Evolutionary conservation across 2,113 vertebrate genomes (phyloP), one percentile per base, ranked within the genome.

Genomic region (Pachyramphus minor): DNA sequence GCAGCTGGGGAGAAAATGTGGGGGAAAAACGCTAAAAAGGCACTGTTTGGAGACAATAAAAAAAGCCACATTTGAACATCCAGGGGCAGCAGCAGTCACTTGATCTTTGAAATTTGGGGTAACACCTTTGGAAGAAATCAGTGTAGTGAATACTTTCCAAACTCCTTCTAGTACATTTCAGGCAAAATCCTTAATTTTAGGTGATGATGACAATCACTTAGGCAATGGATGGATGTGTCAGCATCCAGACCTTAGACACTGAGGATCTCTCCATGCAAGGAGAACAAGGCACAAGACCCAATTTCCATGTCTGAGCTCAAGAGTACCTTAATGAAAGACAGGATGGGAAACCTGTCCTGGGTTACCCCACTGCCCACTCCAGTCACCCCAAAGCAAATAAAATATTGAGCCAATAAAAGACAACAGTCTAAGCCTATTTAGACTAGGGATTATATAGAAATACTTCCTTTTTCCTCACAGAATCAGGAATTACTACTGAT

Each of bases 121-220:
- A 87, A 71, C 7, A 25, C 6, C 6, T 73, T 49, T 45, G 24
- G 49, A 44, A 76, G 69, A 56, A 27, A 50, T 33, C 33, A 52
- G 13, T 11, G 15, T 10, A 24, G 23, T 16, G 22, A 69, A 78
- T 30, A 53, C 16, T 69, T 78, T 41, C 16, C 17, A 58, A 91
- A 35, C 21, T 86, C 35, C 13, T 84, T 9, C 42, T 35, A 39
- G 55, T 6, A 23, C 21, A 42, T 53, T 60, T 68, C 49, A 78
- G 20, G 37, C 25, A 39, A 86, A 78, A 28, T 35, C n/a, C 31
- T 31, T 53, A 18, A 73, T 81, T 81, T 41, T 52, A 77, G 59
- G 37, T 31, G 47, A 71, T 0, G 2, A 28, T 37, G 16, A 72
- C 25, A 84, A 60, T 37, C 0, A 0, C 8, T 50, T 20, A 37